Base-by-base conservation (phyloP, 2,888 invertebrate species). In the Pediacus dermestoides region DNA sequence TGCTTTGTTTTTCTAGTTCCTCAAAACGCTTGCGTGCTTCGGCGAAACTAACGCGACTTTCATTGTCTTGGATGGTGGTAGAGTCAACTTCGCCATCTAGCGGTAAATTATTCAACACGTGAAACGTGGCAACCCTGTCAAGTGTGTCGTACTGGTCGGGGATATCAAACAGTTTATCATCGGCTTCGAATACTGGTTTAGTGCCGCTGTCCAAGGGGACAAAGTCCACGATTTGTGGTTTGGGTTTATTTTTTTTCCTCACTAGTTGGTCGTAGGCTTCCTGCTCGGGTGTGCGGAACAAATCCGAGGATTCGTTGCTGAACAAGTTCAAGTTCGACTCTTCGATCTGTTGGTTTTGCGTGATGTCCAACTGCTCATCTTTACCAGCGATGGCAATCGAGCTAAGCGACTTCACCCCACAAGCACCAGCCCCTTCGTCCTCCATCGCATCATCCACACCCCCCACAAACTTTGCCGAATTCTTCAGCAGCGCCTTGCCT, bases 1-100 rank as follows among this genome's bases (percentile, higher is more conserved):
- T 6, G 9, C 9, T 7, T 30, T 34, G 16, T 15, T 34, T 16
- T 12, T 50, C 44, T n/a, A 53, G 39, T 2, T 44, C 52, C 37
- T 62, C 60, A 34, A 63, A 63, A 12, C 61, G 37, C 31, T 54
- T 58, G 34, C 58, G 58, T 10, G 63, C 62, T 18, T 53, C 54
- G n/a, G 57, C 46, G 41, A 59, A 63, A 31, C 58, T 58, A n/a
- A 37, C 46, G 27, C 47, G 42, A 16, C 36, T 47, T 1, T 12
- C 13, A 9, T 22, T 12, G 6, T 26, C 26, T 9, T 8, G 8
- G 4, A 6, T 26, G 6, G 7, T 30, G 2, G 4, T 25, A 7
- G 3, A 10, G 8, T 21, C 12, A 7, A 23, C 34, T 6, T 10
- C 13, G 10, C 48, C 51, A 7, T 42, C 14, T 31, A 2, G 10